phyloP scores from a whole-genome alignment of 2,113 vertebrate genomes.

The Osmerus mordax region DNA sequence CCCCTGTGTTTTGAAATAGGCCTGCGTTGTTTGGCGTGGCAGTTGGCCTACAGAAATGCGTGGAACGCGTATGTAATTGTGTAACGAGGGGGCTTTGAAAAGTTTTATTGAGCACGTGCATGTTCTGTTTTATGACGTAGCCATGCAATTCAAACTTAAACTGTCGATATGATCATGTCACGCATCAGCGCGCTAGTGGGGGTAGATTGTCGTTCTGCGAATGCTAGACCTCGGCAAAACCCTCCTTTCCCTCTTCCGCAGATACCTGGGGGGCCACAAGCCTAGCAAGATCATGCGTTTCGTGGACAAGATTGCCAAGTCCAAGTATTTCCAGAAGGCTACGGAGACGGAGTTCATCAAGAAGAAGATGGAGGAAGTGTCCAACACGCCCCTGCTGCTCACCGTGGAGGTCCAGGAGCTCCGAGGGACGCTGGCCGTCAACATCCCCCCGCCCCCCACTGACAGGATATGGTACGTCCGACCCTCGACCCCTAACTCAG shows the following conservation, averaged over 20 bases:
- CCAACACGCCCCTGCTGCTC: conserved; percentile 92
- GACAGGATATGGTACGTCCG: conserved; percentile 90
- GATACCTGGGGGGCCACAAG: conserved; percentile 82
- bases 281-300: conserved; percentile 95
- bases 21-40: too few relatives aligned
- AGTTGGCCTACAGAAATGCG: too few relatives aligned
- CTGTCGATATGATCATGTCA: too few relatives aligned
- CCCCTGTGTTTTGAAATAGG: too few relatives aligned
- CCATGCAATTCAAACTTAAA: too few relatives aligned
- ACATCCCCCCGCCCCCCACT: conserved; percentile 94
- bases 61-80: too few relatives aligned
- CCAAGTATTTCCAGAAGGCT: conserved; percentile 97
- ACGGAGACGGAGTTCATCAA: conserved; percentile 97
- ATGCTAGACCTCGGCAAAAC: background rate
- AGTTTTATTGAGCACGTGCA: too few relatives aligned
- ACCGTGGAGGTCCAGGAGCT: conserved; percentile 93
- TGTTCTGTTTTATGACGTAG: too few relatives aligned
- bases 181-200: too few relatives aligned
- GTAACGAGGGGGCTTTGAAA: too few relatives aligned
- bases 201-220: background rate
- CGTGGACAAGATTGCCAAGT: conserved; percentile 96
- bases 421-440: conserved; percentile 85
- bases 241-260: conserved; percentile 36
- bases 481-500: conserved; percentile 59
- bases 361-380: conserved; percentile 97